phyloP scores from a whole-genome alignment of 2,888 invertebrate species.

The Craniophora ligustri region DNA sequence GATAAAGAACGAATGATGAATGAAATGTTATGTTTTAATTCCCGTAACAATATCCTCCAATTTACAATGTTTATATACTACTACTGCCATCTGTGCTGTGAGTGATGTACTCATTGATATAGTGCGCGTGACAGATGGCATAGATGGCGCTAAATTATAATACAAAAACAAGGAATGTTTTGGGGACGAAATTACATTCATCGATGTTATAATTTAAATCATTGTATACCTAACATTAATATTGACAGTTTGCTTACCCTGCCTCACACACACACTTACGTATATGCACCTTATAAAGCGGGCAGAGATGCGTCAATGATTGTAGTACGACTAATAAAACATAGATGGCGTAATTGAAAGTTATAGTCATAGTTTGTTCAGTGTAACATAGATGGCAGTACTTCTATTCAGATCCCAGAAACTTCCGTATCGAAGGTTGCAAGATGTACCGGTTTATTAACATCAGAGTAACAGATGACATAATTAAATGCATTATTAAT shows the following conservation, averaged over 20 bases:
- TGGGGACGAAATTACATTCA: no score
- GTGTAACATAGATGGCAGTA: conserved; percentile 13
- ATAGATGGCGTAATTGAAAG: conserved; percentile 18
- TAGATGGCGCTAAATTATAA: not conserved
- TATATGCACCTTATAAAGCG: not conserved
- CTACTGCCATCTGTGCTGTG: conserved; percentile 14
- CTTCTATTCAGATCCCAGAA: not conserved
- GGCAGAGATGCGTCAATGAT: not conserved
- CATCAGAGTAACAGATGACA: no score
- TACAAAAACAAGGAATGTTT: not conserved
- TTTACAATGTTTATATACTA: no score
- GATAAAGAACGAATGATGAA: no score
- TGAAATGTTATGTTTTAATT: no score
- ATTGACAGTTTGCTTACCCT: no score
- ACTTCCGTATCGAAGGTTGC: no score
- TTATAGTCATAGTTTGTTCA: not conserved
- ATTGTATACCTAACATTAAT: no score
- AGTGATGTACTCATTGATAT: not conserved
- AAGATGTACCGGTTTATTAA: no score
- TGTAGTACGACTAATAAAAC: not conserved
- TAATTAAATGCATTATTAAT: no score
- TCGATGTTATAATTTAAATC: not conserved
- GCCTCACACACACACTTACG: no score
- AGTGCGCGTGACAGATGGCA: not conserved
- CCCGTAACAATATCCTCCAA: no score